Base-by-base conservation (phyloP, 2,888 invertebrate genomes). In the Cheilosia soror region DNA sequence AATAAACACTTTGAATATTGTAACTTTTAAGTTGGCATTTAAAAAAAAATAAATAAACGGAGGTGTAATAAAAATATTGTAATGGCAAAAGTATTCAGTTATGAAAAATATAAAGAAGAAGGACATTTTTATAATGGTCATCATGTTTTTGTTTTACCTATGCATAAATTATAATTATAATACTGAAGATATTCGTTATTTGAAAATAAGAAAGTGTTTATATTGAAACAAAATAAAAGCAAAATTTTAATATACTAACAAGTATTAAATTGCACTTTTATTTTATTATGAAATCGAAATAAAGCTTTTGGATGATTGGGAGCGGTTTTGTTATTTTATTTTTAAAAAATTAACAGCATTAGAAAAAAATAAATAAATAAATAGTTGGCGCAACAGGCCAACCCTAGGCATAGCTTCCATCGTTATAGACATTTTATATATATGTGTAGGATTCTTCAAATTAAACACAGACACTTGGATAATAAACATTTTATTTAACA, bases 21-120 rank as follows among this genome's bases (percentile, higher is more conserved):
- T 71, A 31, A 58, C 31, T 68, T 33, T 69, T 63, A 71, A 69
- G 69, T 40, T 68, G 58, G 68, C 42, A 68, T 62, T 47, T 76
- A 58, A n/a, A 47, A 42, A 31, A 31, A 42, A 13, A 7, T n/a
- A n/a, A n/a, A n/a, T 33, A 73, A 44, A 33, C 40, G 3, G 29
- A 13, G 29, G 20, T 33, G 11, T 42, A 42, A 29, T 58, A 13
- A 51, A 37, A 6, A 33, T 9, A 37, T 37, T 37, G 7, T 11
- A 37, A 11, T 37, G 9, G 9, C 0, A 37, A 37, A 11, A 1
- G 37, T 11, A 37, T 1, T 20, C 20, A 20, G 20, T 20, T 20
- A 20, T 11, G 27, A 5, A 51, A 11, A 15, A 20, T 7, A 20
- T n/a, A 44, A 25, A 20, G 20, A 7, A 7, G 7, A 47, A 7